phyloP scores from a whole-genome alignment of 2,113 vertebrate species.

The Serilophus lunatus region DNA sequence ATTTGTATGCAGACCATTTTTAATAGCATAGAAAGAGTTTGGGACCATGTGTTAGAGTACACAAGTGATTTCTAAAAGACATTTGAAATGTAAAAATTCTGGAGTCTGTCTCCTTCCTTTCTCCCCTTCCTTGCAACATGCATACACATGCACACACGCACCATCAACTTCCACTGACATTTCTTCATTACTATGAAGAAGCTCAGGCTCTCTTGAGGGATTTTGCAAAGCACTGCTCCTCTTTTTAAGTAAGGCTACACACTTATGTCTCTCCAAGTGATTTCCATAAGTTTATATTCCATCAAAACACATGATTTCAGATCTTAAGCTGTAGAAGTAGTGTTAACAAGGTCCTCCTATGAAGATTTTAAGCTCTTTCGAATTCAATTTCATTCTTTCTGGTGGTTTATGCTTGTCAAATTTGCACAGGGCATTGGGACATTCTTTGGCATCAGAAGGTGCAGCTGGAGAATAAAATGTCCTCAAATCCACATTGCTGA shows the following conservation, averaged over 20 bases:
- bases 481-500: not conserved
- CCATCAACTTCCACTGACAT: slow-evolving; percentile 70
- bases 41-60: slow-evolving; percentile 36
- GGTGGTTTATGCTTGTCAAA: slow-evolving; percentile 4
- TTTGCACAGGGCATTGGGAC: slow-evolving; percentile 26
- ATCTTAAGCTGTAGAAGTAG: slow-evolving; percentile 39
- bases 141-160: slow-evolving; percentile 57
- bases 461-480: not conserved
- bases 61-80: slow-evolving; percentile 71
- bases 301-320: slow-evolving; percentile 61
- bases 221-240: slow-evolving; percentile 61
- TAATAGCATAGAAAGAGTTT: slow-evolving; percentile 63
- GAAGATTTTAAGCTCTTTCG: slow-evolving; percentile 42
- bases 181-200: slow-evolving; percentile 73
- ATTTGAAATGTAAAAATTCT: slow-evolving; percentile 72
- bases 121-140: slow-evolving; percentile 26
- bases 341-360: slow-evolving; percentile 56
- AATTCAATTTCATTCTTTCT: slow-evolving; percentile 21
- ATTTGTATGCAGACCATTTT: slow-evolving; percentile 64
- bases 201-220: slow-evolving; percentile 43
- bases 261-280: slow-evolving; percentile 44
- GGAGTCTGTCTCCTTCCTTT: slow-evolving; percentile 35
- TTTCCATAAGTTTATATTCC: slow-evolving; percentile 63
- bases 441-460: not conserved
- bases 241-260: slow-evolving; percentile 58